Base-by-base conservation (phyloP, 2,797 vertebrate species). In the Cygnus olor region DNA sequence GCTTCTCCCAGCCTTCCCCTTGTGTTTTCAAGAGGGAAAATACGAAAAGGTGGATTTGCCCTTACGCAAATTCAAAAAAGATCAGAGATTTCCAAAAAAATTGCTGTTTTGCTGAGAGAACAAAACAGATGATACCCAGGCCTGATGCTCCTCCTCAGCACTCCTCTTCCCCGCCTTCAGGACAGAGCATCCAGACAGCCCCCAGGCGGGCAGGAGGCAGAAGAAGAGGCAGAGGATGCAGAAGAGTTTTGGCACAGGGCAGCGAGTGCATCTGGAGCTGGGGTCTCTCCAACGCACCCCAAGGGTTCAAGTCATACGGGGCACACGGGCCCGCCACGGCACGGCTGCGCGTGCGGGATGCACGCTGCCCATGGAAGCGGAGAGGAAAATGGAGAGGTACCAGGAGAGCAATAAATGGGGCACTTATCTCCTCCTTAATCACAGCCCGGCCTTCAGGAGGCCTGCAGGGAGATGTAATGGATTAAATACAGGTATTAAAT, bases 401-500 rank as follows among this genome's bases (percentile, higher is more conserved):
- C 89, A 91, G 64, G 83, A 94, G 95, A 94, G 78, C 68, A 85
- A 94, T 95, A 90, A 95, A 49, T 77, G 71, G 80, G 83, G 74
- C 93, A 95, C 91, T 96, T 93, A 86, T 1, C n/a, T 96, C 44
- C 70, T 93, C 73, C 78, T 84, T 94, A 90, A 95, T 96, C 93
- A 87, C 89, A 90, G 80, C 68, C 89, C 36, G 49, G 88, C 44
- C 85, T 90, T 79, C 56, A 77, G 66, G 32, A 94, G 36, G 68
- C 84, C 84, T 95, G 68, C 83, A 80, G 95, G 91, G 94, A 96
- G 49, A 94, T 56, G 74, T 85, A 95, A 94, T 91, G 94, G 91
- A 95, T 94, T 95, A 95, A 96, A 93, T 91, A 91, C 73, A 93
- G 88, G 64, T 96, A 93, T 84, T 90, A 93, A 94, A 94, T 94